phyloP scores from a whole-genome alignment of 1,140 invertebrate species.

The Brachionus asplanchnoidis region DNA sequence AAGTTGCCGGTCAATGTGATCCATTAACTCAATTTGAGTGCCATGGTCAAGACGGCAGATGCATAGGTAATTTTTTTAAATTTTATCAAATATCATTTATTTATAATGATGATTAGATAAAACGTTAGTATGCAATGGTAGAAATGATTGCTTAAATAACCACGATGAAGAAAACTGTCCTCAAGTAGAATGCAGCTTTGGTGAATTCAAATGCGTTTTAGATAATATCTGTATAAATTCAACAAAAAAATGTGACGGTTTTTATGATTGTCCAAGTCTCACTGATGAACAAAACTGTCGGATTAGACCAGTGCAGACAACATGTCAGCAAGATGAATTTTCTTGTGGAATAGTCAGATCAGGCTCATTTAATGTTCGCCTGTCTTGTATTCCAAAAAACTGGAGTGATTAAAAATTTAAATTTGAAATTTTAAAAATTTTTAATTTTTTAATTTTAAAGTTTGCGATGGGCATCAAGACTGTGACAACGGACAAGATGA shows the following conservation, averaged over 20 bases:
- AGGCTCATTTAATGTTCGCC: background rate
- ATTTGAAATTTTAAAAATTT: background rate
- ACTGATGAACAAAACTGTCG: constrained; percentile 36
- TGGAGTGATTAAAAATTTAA: background rate
- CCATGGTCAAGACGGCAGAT: constrained; percentile 12
- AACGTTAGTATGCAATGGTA: background rate
- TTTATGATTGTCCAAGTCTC: constrained; percentile 5
- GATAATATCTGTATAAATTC: constrained; percentile 17
- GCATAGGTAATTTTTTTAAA: background rate
- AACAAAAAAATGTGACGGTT: constrained; percentile 2
- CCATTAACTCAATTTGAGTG: constrained; percentile 37
- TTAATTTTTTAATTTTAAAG: background rate
- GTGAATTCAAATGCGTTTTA: constrained; percentile 77
- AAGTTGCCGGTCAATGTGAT: constrained; percentile 35
- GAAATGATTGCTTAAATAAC: constrained; percentile 31
- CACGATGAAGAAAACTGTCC: constrained; percentile 29
- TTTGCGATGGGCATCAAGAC: constrained; percentile 44
- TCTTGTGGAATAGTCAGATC: background rate
- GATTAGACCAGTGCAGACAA: background rate
- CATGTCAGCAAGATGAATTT: constrained; percentile 6
- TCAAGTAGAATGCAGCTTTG: constrained; percentile 70
- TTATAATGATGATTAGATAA: background rate
- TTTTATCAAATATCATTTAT: background rate
- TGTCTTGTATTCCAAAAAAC: background rate
- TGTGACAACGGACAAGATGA: constrained; percentile 84